phyloP scores from a whole-genome alignment of 2,113 vertebrate genomes.

The Pleuronectes platessa region DNA sequence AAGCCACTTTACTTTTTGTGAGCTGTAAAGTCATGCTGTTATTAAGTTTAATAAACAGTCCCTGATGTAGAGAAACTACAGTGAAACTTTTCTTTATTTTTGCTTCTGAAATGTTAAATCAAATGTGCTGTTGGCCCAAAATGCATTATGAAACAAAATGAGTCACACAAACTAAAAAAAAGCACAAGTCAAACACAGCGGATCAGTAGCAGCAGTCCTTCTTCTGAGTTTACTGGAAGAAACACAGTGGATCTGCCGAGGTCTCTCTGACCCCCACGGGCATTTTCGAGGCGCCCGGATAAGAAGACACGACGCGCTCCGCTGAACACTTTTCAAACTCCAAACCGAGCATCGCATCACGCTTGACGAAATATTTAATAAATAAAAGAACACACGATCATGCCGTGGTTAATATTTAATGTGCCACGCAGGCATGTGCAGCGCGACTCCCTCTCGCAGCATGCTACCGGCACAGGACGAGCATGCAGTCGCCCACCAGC shows the following conservation, averaged over 20 bases:
- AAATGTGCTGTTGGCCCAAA: neutral
- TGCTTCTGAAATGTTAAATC: too few species aligned
- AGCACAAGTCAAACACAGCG: too few species aligned
- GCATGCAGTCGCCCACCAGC: conserved; percentile 31
- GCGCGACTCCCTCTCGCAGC: conserved; percentile 39
- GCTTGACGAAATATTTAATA: conserved; percentile 43
- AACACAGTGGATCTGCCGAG: conserved; percentile 13
- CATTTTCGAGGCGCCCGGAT: conserved; percentile 25
- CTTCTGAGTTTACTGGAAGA: neutral
- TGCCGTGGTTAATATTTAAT: conserved; percentile 67
- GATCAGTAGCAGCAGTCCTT: neutral
- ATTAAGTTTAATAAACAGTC: too few species aligned
- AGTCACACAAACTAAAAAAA: too few species aligned
- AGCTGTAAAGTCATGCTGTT: too few species aligned
- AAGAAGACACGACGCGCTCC: conserved; percentile 27
- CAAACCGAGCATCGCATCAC: conserved; percentile 17
- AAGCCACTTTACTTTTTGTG: too few species aligned
- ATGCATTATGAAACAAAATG: too few species aligned
- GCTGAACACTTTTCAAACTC: conserved; percentile 50
- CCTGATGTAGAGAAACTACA: too few species aligned
- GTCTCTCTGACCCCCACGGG: conserved; percentile 35
- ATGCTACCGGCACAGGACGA: conserved; percentile 47
- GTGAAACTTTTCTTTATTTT: too few species aligned
- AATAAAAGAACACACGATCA: conserved; percentile 56
- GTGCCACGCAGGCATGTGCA: conserved; percentile 15